Percentiles rank a stretch among this genome's conserved stretches.
Conservation (phyloP, 2,797 vertebrate genomes). For the Oreochromis mossambicus region DNA sequence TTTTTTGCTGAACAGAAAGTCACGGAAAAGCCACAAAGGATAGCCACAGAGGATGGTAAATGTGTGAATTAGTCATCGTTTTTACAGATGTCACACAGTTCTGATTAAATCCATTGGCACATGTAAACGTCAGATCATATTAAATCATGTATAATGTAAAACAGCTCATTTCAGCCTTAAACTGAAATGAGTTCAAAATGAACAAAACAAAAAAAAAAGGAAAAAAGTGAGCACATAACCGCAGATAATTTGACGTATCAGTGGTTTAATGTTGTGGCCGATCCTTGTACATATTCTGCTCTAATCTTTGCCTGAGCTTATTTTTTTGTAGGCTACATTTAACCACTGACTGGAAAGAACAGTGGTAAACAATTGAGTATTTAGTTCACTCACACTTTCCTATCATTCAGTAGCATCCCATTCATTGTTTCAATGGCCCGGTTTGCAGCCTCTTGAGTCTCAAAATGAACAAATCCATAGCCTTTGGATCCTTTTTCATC, state of each 20-base stretch:
- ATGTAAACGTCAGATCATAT: background rate
- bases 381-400: constrained; percentile 89
- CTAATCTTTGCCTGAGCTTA: constrained; percentile 4
- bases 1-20: background rate
- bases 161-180: background rate
- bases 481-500: constrained; percentile 94
- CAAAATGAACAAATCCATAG: constrained; percentile 98
- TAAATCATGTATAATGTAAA: background rate
- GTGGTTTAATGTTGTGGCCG: background rate
- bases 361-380: background rate
- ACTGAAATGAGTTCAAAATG: background rate
- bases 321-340: background rate
- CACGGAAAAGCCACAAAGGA: background rate
- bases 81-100: background rate
- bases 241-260: background rate
- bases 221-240: background rate
- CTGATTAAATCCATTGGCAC: background rate
- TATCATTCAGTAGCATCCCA: constrained; percentile 95
- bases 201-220: background rate
- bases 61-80: background rate
- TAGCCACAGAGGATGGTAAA: background rate
- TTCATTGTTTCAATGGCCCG: constrained; percentile 95
- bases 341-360: background rate
- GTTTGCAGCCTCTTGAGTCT: constrained; percentile 91
- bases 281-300: background rate